Evolutionary conservation across 2,797 vertebrate genomes (phyloP), one percentile per base, ranked within the genome.

Genomic region (Gymnocypris eckloni): DNA sequence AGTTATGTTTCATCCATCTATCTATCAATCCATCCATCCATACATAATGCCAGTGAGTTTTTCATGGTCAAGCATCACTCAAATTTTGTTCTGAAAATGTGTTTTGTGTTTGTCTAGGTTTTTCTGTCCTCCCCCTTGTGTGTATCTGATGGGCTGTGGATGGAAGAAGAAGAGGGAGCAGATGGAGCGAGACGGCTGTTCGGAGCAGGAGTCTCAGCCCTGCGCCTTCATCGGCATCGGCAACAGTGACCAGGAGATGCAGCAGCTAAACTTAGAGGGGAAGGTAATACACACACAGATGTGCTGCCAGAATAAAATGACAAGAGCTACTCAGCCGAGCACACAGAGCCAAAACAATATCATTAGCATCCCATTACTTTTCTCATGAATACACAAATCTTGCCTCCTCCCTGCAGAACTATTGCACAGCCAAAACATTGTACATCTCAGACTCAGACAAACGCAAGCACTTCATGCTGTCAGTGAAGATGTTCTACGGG

Each of bases 131-230:
- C 98, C 98, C 89, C 98, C 98, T 0, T 99, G 98, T 88, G 98
- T 99, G 3, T 99, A 99, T 94, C 97, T 99, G 90, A 99, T 99
- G 98, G 98, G 98, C 91, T 99, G 98, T 84, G 98, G 98, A 88
- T 99, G 98, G 98, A 99, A 99, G 97, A 98, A 99, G 96, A 99
- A 99, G 97, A 98, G 98, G 96, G 98, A 99, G 84, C 98, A 98
- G 94, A 99, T 99, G 98, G 98, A 99, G 90, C 94, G 97, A 16
- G 98, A 99, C 87, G 98, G 98, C 92, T 98, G 97, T 94, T 96
- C 97, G 1, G 98, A 99, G 92, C 98, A 99, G 92, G 98, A 99
- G 90, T 98, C 98, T 82, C 98, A 99, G 87, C 98, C 98, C 1
- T 99, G 98, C 85, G 98, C 98, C 91, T 99, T 99, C 93, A 99